Conservation (phyloP, 2,113 vertebrate genomes). For the Nycticebus coucang region DNA sequence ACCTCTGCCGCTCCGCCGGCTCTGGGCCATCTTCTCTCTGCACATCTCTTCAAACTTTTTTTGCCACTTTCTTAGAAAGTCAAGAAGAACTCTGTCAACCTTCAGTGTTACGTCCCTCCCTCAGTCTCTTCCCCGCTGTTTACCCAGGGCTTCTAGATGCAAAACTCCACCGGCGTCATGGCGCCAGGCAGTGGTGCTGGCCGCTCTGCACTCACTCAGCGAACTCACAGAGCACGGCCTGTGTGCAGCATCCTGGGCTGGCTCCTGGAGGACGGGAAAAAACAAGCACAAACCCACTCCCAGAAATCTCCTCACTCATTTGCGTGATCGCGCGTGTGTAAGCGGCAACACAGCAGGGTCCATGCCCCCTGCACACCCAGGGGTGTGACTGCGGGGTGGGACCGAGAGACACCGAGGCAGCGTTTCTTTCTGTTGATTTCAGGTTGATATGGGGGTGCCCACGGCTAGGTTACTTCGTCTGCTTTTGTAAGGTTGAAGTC, state of each 20-base stretch:
- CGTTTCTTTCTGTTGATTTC: too few species aligned
- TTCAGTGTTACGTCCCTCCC: not conserved
- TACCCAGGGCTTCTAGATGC: not conserved
- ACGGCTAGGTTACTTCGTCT: too few species aligned
- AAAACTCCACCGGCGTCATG: not conserved
- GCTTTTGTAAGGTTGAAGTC: too few species aligned
- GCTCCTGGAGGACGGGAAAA: not conserved
- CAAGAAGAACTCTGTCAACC: too few species aligned
- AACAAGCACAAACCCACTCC: rapidly evolving
- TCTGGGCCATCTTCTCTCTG: not conserved
- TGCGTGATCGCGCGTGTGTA: too few species aligned
- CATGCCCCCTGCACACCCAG: rapidly evolving
- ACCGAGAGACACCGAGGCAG: too few species aligned
- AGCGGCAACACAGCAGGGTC: not conserved
- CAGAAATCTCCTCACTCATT: not conserved
- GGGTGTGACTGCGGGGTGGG: not conserved
- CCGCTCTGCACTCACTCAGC: not conserved
- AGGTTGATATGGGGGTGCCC: too few species aligned
- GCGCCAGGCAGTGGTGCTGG: not conserved
- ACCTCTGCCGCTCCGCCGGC: not conserved
- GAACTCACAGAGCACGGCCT: rapidly evolving
- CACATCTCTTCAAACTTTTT: not conserved
- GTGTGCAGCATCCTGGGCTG: not conserved
- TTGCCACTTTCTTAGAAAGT: not conserved
- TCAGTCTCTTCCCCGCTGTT: not conserved